Conservation (phyloP, 23 tunicate genomes). For the Styela clava region DNA sequence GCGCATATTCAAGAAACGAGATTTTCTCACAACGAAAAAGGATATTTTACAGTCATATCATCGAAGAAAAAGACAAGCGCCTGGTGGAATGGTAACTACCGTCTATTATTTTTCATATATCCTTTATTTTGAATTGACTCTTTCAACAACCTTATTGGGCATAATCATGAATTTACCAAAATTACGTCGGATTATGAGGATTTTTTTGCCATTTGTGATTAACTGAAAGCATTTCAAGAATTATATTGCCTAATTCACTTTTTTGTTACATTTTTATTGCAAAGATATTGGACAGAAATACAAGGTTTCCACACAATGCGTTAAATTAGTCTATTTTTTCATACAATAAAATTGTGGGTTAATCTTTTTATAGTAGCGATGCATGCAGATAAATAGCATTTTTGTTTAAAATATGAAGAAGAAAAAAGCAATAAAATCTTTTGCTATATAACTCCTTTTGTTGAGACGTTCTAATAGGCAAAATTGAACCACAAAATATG, state of each 20-base stretch:
- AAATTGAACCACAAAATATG: background rate
- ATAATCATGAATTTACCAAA: too few species aligned
- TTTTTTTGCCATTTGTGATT: background rate
- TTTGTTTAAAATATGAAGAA: too few species aligned
- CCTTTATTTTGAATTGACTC: too few species aligned
- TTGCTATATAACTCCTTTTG: background rate
- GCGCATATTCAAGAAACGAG: constrained; percentile 1
- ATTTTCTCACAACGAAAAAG: background rate
- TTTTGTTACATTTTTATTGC: too few species aligned
- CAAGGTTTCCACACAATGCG: too few species aligned
- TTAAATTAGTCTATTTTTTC: background rate
- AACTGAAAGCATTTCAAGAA: too few species aligned
- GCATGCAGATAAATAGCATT: too few species aligned
- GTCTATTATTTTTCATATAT: too few species aligned
- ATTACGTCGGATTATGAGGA: background rate
- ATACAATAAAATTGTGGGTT: background rate
- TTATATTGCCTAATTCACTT: too few species aligned
- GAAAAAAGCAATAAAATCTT: too few species aligned
- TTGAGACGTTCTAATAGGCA: background rate
- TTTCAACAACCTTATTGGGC: background rate
- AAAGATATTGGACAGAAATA: too few species aligned
- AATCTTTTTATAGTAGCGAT: too few species aligned
- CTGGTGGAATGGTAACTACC: background rate
- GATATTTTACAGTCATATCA: background rate
- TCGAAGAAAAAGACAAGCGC: background rate